Percentiles rank a stretch among this genome's conserved stretches.
Conservation (phyloP, 2,113 vertebrate genomes). For the Hoplias malabaricus region DNA sequence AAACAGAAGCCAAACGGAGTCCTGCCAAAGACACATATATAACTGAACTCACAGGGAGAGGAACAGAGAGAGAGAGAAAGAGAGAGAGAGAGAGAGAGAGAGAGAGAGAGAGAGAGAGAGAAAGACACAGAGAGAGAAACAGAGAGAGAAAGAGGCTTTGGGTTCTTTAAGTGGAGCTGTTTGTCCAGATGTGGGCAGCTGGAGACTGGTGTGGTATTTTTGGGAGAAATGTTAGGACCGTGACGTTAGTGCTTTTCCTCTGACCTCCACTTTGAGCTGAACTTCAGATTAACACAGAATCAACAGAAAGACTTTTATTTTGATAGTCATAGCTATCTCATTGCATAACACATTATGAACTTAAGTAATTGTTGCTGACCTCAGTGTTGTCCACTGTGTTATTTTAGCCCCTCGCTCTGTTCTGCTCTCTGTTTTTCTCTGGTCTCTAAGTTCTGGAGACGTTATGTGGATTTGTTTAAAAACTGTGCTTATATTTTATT, state of each 20-base stretch:
- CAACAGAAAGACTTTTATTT: not conserved
- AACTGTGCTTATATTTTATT: too few relatives aligned
- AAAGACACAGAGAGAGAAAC: not conserved
- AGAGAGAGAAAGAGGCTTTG: not conserved
- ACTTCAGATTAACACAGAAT: constrained; percentile 3
- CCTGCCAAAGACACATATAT: constrained; percentile 42
- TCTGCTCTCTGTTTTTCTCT: too few relatives aligned
- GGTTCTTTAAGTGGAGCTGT: constrained; percentile 31
- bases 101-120: not conserved
- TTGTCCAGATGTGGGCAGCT: constrained; percentile 57
- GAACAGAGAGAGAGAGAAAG: constrained; percentile 12
- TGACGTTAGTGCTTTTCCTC: not conserved
- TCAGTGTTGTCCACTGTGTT: too few relatives aligned
- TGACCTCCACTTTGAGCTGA: constrained; percentile 30
- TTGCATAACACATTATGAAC: too few relatives aligned
- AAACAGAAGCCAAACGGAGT: not conserved
- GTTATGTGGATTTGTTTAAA: too few relatives aligned
- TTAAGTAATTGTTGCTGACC: too few relatives aligned
- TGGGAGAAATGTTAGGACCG: constrained; percentile 8
- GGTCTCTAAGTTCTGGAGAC: too few relatives aligned
- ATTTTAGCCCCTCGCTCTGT: too few relatives aligned
- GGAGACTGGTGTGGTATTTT: constrained; percentile 38
- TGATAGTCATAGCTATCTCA: too few relatives aligned
- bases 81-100: constrained; percentile 36
- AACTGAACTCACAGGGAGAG: too few relatives aligned